These are phyloP conservation scores for Mercenaria mercenaria DNA, from an alignment of 1,140 invertebrate species.

Conservation along the genomic window DNA sequence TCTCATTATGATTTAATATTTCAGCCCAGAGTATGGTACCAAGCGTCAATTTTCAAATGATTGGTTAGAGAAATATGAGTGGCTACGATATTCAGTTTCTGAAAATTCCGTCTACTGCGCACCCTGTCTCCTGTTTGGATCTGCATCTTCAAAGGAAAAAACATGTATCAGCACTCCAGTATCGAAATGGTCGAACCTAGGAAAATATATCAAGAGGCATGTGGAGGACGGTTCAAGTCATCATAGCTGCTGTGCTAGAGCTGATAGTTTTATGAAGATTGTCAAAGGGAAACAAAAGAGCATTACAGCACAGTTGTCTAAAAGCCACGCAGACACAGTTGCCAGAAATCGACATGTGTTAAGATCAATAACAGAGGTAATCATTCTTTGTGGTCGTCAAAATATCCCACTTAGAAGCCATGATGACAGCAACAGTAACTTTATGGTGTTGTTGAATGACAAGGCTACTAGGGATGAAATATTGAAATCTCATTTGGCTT, in stretches of 20 bases:
- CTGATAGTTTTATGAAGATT: slow-evolving; percentile 41
- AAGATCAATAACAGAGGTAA: slow-evolving; percentile 34
- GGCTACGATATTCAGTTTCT: slow-evolving; percentile 12
- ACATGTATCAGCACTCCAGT: neutral
- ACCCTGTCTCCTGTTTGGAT: neutral
- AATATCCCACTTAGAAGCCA: slow-evolving; percentile 52
- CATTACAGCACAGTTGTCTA: slow-evolving; percentile 38
- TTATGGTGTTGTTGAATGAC: neutral
- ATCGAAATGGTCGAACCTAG: slow-evolving; percentile 32
- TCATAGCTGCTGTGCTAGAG: slow-evolving; percentile 29
- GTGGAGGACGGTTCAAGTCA: neutral
- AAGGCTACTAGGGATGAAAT: neutral
- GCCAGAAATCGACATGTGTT: slow-evolving; percentile 33
- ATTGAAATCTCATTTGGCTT: neutral
- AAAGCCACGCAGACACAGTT: neutral
- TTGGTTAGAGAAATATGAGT: neutral
- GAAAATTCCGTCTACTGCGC: neutral
- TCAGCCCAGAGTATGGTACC: neutral
- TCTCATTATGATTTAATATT: neutral
- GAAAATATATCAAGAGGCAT: slow-evolving; percentile 28
- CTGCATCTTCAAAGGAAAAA: neutral
- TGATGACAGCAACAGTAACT: neutral
- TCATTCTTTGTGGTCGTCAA: slow-evolving; percentile 45
- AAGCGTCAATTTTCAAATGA: neutral
- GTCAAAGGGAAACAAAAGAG: slow-evolving; percentile 6